Conservation (phyloP, 2,113 vertebrate genomes). For the Rhinopithecus roxellana region DNA sequence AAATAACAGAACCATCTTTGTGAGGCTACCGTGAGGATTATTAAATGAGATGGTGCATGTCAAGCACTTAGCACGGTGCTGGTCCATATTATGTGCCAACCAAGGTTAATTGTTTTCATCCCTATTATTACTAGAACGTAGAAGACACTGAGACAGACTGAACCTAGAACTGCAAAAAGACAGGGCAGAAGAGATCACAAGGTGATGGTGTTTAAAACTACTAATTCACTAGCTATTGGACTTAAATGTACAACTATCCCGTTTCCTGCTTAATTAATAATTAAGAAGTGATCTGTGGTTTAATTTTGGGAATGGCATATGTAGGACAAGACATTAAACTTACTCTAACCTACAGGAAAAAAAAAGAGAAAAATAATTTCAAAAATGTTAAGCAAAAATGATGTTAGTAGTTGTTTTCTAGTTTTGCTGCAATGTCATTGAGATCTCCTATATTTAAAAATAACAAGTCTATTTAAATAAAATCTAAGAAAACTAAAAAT, state of each 20-base stretch:
- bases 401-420: not conserved
- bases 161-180: not conserved
- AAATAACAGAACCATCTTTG: not conserved
- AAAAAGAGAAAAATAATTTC: not conserved
- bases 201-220: not conserved
- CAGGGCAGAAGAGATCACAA: not conserved
- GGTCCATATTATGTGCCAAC: not conserved
- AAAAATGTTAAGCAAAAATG: slow-evolving; percentile 23
- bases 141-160: not conserved
- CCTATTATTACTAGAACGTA: not conserved
- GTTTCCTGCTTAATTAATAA: not conserved
- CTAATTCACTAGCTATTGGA: not conserved
- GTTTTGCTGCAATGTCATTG: not conserved
- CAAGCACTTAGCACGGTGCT: not conserved
- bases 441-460: not conserved
- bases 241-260: not conserved
- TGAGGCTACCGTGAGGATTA: not conserved
- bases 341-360: not conserved
- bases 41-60: not conserved
- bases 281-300: not conserved
- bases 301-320: not conserved
- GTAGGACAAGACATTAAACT: not conserved
- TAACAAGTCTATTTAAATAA: slow-evolving; percentile 8
- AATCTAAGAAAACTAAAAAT: slow-evolving; percentile 10
- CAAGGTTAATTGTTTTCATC: not conserved